phyloP scores from a whole-genome alignment of 2,113 vertebrate species.

The Ochotona curzoniae region DNA sequence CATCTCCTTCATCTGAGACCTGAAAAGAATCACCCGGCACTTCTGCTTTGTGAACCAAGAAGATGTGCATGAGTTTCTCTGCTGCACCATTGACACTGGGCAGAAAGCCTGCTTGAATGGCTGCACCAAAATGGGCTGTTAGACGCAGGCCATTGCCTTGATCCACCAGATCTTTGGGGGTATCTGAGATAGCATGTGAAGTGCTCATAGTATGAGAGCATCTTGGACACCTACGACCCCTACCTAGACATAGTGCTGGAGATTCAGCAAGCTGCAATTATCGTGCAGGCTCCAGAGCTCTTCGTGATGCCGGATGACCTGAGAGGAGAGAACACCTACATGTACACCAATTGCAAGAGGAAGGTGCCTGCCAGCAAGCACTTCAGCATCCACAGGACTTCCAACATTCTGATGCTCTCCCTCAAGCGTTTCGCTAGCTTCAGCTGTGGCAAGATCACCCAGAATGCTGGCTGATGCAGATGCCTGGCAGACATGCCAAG shows the following conservation, averaged over 20 bases:
- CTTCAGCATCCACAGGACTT: conserved; percentile 94
- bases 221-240: conserved; percentile 97
- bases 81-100: conserved; percentile 97
- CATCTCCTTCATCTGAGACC: conserved; percentile 93
- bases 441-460: conserved; percentile 95
- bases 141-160: conserved; percentile 95
- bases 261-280: conserved; percentile 94
- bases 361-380: conserved; percentile 96
- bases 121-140: conserved; percentile 93
- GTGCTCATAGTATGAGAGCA: conserved; percentile 94
- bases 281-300: conserved; percentile 93
- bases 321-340: conserved; percentile 96
- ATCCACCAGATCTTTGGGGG: conserved; percentile 98
- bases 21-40: conserved; percentile 96
- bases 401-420: conserved; percentile 94
- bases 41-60: conserved; percentile 96
- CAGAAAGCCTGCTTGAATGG: conserved; percentile 96
- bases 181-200: conserved; percentile 97
- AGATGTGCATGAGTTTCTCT: conserved; percentile 96
- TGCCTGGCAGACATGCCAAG: too few relatives aligned
- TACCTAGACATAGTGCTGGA: conserved; percentile 96
- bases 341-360: conserved; percentile 97
- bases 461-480: conserved; percentile 77
- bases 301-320: conserved; percentile 95
- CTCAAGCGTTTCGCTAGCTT: conserved; percentile 96